Conservation (phyloP, 2,113 vertebrate species). For the Etheostoma spectabile region DNA sequence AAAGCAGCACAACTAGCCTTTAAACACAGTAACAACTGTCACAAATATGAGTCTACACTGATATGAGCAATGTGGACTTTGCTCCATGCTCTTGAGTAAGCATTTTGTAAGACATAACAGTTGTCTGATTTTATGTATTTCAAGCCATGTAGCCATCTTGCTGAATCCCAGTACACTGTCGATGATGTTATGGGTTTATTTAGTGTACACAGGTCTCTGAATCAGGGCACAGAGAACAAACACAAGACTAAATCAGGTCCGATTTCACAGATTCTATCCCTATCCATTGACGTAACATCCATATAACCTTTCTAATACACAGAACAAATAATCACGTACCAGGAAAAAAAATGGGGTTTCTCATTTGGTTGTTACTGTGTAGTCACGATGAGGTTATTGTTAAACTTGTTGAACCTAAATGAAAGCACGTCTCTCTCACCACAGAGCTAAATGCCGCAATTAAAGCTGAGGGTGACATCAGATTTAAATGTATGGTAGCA, state of each 20-base stretch:
- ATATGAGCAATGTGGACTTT: constrained; percentile 49
- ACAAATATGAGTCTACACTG: neutral
- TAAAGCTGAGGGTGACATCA: neutral
- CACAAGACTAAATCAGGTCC: constrained; percentile 15
- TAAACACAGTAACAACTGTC: no score
- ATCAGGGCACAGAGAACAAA: constrained; percentile 6
- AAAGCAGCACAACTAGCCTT: neutral
- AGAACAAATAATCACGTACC: neutral
- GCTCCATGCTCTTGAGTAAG: constrained; percentile 39
- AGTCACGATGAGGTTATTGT: constrained; percentile 1
- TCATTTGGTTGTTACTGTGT: constrained; percentile 20
- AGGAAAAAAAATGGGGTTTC: neutral
- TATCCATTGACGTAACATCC: constrained; percentile 15
- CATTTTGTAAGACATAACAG: constrained; percentile 42
- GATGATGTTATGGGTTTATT: constrained; percentile 6
- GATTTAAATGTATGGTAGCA: neutral
- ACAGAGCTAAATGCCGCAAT: constrained; percentile 7
- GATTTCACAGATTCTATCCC: constrained; percentile 16
- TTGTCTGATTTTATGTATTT: constrained; percentile 35
- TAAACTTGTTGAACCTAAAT: neutral
- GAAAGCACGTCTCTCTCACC: constrained; percentile 29
- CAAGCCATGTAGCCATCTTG: neutral
- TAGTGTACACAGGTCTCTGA: constrained; percentile 2
- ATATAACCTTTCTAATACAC: neutral
- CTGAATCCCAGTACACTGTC: neutral